Conservation (phyloP, 2,888 invertebrate species). For the Caenorhabditis sp. region DNA sequence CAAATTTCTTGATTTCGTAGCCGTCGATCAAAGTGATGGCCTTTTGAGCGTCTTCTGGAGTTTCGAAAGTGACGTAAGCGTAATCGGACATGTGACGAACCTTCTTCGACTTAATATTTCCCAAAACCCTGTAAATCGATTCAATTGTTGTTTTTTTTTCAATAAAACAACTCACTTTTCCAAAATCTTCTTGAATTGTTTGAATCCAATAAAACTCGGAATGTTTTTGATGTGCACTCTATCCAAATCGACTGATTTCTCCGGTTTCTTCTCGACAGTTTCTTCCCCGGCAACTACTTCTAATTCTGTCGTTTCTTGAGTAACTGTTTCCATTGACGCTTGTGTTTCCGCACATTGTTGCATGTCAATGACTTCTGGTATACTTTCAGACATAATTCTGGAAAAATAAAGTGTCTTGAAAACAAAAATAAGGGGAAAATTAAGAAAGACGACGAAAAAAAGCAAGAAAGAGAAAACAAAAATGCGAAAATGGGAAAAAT, state of each 20-base stretch:
- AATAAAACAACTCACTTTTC: conserved; percentile 71
- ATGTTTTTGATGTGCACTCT: conserved; percentile 76
- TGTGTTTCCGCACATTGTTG: neutral
- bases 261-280: neutral
- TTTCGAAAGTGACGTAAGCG: conserved; percentile 73
- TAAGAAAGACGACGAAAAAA: no score
- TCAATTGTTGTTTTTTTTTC: neutral
- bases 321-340: no score
- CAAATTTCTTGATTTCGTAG: conserved; percentile 60
- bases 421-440: no score
- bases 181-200: conserved; percentile 74
- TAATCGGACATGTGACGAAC: conserved; percentile 68
- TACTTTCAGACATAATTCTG: neutral
- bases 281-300: neutral
- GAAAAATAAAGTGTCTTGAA: neutral
- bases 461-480: no score
- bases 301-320: neutral
- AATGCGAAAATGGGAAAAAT: no score
- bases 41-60: conserved; percentile 67
- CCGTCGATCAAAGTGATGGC: conserved; percentile 66
- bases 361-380: neutral
- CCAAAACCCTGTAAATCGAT: conserved; percentile 65
- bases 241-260: conserved; percentile 52
- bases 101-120: conserved; percentile 65
- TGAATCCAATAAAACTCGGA: conserved; percentile 71